These are phyloP conservation scores for Orchesellides sinensis DNA, from an alignment of 2,888 invertebrate genomes.

Conservation along the genomic window DNA sequence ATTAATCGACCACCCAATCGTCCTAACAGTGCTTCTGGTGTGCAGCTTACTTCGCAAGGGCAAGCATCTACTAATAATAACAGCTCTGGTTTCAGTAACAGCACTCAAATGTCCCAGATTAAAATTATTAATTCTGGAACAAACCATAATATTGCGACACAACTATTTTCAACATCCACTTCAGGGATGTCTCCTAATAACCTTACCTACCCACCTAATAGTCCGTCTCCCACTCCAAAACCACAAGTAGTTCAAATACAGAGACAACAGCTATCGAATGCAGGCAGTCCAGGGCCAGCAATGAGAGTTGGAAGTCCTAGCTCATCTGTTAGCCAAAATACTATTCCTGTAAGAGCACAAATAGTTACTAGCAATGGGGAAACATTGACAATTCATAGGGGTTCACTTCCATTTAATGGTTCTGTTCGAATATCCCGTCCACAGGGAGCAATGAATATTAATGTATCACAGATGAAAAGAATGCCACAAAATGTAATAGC, in stretches of 20 bases:
- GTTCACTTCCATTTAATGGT: conserved; percentile 65
- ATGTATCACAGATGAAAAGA: conserved; percentile 66
- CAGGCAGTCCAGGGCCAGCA: conserved; percentile 46
- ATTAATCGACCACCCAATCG: conserved; percentile 68
- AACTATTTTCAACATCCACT: conserved; percentile 27
- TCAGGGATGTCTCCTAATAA: conserved; percentile 34
- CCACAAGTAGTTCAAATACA: conserved; percentile 68
- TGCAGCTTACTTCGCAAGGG: conserved; percentile 57
- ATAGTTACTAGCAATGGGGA: conserved; percentile 74
- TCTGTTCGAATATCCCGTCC: conserved; percentile 68
- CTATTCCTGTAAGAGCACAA: conserved; percentile 73
- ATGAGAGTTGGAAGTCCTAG: conserved; percentile 54
- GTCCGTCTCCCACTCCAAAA: conserved; percentile 59
- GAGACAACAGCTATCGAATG: conserved; percentile 31
- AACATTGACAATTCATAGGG: conserved; percentile 74
- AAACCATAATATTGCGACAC: conserved; percentile 30
- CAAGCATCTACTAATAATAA: conserved; percentile 60
- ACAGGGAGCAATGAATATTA: conserved; percentile 60
- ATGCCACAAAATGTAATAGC: conserved; percentile 68
- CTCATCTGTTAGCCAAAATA: conserved; percentile 10
- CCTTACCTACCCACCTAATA: conserved; percentile 43
- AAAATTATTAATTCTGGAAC: conserved; percentile 53
- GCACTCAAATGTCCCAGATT: conserved; percentile 48
- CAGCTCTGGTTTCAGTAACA: conserved; percentile 49
- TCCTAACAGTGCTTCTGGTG: conserved; percentile 71